Evolutionary conservation across 2,113 vertebrate genomes (phyloP).

Genomic region (Spermophilus dauricus): DNA sequence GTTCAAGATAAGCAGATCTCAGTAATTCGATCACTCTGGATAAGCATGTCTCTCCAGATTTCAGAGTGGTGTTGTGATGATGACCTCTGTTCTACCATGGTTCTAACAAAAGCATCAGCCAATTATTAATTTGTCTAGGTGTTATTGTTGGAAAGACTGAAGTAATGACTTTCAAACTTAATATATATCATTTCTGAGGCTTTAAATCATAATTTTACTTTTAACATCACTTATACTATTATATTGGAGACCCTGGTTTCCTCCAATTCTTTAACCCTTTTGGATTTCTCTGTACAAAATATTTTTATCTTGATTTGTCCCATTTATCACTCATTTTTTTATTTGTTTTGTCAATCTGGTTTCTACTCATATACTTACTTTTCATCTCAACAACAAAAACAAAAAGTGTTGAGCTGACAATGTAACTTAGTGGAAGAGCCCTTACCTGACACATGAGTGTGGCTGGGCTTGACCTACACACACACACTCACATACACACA

Average conservation of each 20-base stretch:
- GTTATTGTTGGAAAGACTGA: not conserved
- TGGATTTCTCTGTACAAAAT: not conserved
- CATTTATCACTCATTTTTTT: not conserved
- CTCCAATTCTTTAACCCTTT: not conserved
- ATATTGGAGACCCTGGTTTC: not conserved
- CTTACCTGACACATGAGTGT: not conserved
- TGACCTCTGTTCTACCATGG: not conserved
- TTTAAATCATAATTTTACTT: not conserved
- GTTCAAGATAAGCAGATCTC: not conserved
- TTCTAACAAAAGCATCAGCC: not conserved
- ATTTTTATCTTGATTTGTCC: not conserved
- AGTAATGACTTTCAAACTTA: not conserved
- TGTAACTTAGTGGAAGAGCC: not conserved
- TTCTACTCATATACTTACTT: not conserved
- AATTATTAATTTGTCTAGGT: not conserved
- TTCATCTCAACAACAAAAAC: not conserved
- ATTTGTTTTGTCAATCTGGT: not conserved
- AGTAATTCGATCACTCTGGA: not conserved
- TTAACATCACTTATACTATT: not conserved
- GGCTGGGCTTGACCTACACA: too few species aligned
- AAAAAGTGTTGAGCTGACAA: not conserved
- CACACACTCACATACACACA: fast-evolving
- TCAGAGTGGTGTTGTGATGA: not conserved
- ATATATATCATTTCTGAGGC: not conserved
- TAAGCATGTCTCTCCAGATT: not conserved